These are phyloP conservation scores for Halictus quadricinctus DNA, from an alignment of 2,888 invertebrate genomes.

Conservation along the genomic window DNA sequence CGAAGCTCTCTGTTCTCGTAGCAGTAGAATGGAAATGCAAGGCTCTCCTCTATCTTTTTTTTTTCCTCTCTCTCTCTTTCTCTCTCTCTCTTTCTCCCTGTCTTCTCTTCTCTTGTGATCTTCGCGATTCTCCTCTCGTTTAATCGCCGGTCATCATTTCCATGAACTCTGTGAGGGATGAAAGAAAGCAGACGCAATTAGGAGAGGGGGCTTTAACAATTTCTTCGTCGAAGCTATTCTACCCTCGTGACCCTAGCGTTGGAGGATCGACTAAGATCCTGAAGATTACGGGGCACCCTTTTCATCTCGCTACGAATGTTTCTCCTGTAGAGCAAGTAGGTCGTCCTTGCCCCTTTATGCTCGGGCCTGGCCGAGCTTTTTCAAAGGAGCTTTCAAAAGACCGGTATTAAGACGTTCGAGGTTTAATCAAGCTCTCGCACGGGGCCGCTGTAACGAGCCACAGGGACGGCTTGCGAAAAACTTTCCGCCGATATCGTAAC, in stretches of 20 bases:
- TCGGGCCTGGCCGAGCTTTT: slow-evolving; percentile 25
- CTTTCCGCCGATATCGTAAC: slow-evolving; percentile 20
- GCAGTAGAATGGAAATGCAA: slow-evolving; percentile 33
- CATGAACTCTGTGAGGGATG: slow-evolving; percentile 87
- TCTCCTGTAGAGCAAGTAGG: slow-evolving; percentile 50
- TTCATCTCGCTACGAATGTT: slow-evolving; percentile 23
- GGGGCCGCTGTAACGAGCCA: slow-evolving; percentile 26
- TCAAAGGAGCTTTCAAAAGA: slow-evolving; percentile 54
- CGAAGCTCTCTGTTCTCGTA: slow-evolving; percentile 6
- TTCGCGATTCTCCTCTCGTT: slow-evolving; percentile 47
- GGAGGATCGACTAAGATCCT: slow-evolving; percentile 1
- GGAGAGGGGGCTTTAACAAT: background rate
- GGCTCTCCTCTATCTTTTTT: background rate
- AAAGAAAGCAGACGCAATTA: slow-evolving; percentile 19
- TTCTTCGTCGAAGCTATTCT: background rate
- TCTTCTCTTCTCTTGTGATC: slow-evolving; percentile 1
- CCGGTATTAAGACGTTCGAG: slow-evolving; percentile 65
- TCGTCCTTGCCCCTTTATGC: slow-evolving; percentile 49
- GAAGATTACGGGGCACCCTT: slow-evolving; percentile 20
- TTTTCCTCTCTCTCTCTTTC: background rate
- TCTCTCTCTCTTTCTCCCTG: background rate
- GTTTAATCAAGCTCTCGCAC: slow-evolving; percentile 66
- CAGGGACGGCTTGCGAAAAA: slow-evolving; percentile 19
- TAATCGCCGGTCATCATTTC: slow-evolving; percentile 92
- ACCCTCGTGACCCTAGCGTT: background rate